Conservation (phyloP, 2,113 vertebrate genomes). For the Rutilus rutilus region DNA sequence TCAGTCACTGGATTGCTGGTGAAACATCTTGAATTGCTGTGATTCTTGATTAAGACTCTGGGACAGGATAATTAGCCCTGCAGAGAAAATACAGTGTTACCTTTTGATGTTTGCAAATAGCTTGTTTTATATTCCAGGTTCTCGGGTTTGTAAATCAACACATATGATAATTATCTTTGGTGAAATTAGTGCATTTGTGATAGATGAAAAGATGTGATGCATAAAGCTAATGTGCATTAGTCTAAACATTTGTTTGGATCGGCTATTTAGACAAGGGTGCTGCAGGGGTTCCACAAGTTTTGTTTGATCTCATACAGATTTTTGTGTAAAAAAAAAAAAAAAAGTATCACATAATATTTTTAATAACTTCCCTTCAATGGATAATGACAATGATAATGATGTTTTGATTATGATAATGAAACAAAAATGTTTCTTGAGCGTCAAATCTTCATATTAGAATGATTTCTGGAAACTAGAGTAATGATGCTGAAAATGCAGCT, state of each 20-base stretch:
- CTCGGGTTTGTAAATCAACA: conserved; percentile 24
- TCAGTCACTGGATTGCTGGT: conserved; percentile 28
- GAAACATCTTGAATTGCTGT: conserved; percentile 28
- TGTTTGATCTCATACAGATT: not conserved
- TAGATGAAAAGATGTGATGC: not conserved
- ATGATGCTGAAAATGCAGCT: not conserved
- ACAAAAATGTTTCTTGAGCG: no score
- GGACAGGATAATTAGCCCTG: conserved; percentile 42
- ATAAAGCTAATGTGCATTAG: not conserved
- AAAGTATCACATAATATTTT: not conserved
- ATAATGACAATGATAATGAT: no score
- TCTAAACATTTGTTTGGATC: not conserved
- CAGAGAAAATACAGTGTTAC: conserved; percentile 37
- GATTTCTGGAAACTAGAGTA: no score
- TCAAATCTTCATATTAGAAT: no score
- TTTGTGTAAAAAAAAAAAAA: no score
- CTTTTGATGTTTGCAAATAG: conserved; percentile 39
- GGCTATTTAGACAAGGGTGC: not conserved
- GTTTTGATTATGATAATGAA: no score
- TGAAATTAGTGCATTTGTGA: conserved; percentile 1
- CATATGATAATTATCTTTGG: not conserved
- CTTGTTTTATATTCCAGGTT: conserved; percentile 15
- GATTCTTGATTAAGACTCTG: conserved; percentile 46
- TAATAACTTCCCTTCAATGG: no score
- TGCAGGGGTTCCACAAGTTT: not conserved